Base-by-base conservation (phyloP, 2,797 vertebrate genomes). In the Thripadectes ignobilis region DNA sequence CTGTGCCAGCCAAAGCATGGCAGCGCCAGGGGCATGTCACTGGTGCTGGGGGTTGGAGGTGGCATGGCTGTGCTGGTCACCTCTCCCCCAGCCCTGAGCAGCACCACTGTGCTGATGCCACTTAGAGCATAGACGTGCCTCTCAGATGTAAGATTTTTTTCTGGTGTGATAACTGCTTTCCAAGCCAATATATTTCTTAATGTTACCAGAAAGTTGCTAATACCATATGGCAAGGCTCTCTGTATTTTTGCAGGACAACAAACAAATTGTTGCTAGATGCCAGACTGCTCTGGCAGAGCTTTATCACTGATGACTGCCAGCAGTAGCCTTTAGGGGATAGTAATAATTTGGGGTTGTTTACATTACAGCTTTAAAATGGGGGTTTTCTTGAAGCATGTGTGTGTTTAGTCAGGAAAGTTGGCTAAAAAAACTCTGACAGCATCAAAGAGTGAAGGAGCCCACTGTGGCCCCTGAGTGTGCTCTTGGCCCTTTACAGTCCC, bases 201-300 rank as follows among this genome's bases (percentile, higher is more conserved):
- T 36, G 77, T 96, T 97, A 97, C 92, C 95, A 95, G 93, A 92
- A 92, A 96, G 89, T 97, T 93, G 93, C 96, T 96, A 83, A 88
- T 97, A 95, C 94, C 95, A 97, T 95, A 97, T 97, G 96, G 95
- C 82, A 84, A 93, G 86, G 89, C 94, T 78, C 92, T 94, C 88
- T 93, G 86, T 89, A 91, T 93, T 96, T 95, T 96, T 97, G 95
- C 93, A 96, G 96, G 96, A 94, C 97, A 93, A 93, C 94, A 97
- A 97, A 96, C 96, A 97, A 97, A 96, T 94, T 95, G 93, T 96
- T 96, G 89, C 81, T 94, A 27, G 85, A 96, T 97, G 95, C 96
- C 96, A 97, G 88, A 94, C 96, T 95, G 92, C 75, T 93, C 94
- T 97, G 96, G 95, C 96, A 95, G 96, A 95, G 93, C 88, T 94